Evolutionary conservation across 2,888 invertebrate genomes (phyloP).

Genomic region (Eilema depressum): DNA sequence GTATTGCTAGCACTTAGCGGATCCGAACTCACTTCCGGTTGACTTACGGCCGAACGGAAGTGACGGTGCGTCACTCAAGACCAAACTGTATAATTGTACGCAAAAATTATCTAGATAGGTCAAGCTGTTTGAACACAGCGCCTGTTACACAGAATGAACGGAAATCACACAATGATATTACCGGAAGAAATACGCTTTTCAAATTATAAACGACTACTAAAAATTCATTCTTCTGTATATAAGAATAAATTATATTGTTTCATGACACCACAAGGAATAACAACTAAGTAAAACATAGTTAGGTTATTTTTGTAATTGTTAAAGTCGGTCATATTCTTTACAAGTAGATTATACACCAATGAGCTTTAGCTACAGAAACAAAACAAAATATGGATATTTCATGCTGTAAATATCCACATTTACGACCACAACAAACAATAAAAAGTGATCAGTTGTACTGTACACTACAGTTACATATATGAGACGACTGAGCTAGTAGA

Average conservation of each 20-base stretch:
- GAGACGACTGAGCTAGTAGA: constrained; percentile 50
- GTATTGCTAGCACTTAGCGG: background rate
- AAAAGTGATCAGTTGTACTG: constrained; percentile 4
- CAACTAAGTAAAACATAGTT: background rate
- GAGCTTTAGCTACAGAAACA: background rate
- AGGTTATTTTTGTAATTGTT: background rate
- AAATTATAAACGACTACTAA: background rate
- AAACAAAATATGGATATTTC: constrained; percentile 14
- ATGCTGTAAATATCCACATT: constrained; percentile 7
- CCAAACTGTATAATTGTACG: constrained; percentile 1
- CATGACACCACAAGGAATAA: background rate
- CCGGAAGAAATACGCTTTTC: background rate
- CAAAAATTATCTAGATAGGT: background rate
- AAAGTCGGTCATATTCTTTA: background rate
- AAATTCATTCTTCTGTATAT: background rate
- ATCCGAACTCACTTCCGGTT: background rate
- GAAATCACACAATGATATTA: background rate
- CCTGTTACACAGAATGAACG: background rate
- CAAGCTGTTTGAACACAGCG: background rate
- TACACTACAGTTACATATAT: constrained; percentile 26
- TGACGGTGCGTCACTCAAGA: constrained; percentile 1
- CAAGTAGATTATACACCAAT: background rate
- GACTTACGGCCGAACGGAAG: background rate
- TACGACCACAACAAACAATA: constrained; percentile 19
- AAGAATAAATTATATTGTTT: background rate